Evolutionary conservation across 2,797 vertebrate genomes (phyloP).

Genomic region (Amphiprion clarkii): DNA sequence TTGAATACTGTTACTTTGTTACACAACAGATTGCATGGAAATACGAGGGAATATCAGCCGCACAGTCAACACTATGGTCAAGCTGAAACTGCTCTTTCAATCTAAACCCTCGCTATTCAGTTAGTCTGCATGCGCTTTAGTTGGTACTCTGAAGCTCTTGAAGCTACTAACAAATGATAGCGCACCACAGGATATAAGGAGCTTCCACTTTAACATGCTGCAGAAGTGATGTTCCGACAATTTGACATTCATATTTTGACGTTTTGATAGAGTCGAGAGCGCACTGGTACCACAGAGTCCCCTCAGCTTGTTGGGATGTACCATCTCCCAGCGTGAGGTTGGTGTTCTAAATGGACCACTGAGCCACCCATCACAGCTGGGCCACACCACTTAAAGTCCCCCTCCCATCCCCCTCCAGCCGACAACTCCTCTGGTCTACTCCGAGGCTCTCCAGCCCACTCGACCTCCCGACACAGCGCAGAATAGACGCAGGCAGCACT

Average conservation of each 20-base stretch:
- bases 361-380: constrained; percentile 81
- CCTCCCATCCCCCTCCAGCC: constrained; percentile 54
- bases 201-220: constrained; percentile 60
- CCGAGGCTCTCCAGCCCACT: constrained; percentile 75
- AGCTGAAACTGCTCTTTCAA: constrained; percentile 29
- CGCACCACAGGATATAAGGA: constrained; percentile 53
- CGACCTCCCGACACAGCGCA: constrained; percentile 85
- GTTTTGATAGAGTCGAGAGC: constrained; percentile 58
- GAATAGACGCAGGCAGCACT: constrained; percentile 67
- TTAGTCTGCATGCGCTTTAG: constrained; percentile 15
- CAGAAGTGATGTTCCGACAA: constrained; percentile 61
- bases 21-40: constrained; percentile 32
- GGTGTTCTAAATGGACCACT: constrained; percentile 80
- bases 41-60: constrained; percentile 24
- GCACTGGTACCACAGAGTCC: constrained; percentile 31
- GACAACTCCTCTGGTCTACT: constrained; percentile 57
- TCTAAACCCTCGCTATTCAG: neutral
- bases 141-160: constrained; percentile 20
- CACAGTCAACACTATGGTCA: constrained; percentile 7
- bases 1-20: constrained; percentile 61
- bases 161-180: constrained; percentile 48
- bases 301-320: constrained; percentile 62
- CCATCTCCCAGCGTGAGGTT: constrained; percentile 68
- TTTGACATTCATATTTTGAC: constrained; percentile 71
- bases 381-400: constrained; percentile 80